A percentile compares a stretch with the other conserved stretches of the same genome.
Conservation (phyloP, 2,888 invertebrate species). For the Rhopalosiphum nymphaeae region DNA sequence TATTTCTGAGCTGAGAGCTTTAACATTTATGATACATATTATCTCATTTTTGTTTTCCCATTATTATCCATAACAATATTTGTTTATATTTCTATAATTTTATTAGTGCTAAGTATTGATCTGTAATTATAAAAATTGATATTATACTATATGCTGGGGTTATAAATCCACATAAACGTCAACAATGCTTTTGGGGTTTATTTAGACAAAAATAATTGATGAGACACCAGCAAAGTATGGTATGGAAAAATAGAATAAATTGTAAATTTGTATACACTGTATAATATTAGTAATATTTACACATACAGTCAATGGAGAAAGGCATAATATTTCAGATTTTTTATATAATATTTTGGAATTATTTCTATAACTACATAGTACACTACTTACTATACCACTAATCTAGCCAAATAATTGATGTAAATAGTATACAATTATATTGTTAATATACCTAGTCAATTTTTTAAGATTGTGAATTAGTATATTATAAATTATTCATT, state of each 20-base stretch:
- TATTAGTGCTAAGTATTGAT: background rate
- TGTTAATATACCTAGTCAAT: background rate
- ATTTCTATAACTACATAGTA: background rate
- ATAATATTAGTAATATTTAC: background rate
- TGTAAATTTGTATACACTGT: background rate
- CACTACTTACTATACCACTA: background rate
- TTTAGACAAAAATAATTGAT: background rate
- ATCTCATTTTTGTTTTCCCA: background rate
- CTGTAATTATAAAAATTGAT: background rate
- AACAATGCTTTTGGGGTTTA: background rate
- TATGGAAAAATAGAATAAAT: background rate
- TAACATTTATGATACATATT: background rate
- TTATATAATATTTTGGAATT: background rate
- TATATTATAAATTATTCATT: constrained; percentile 67
- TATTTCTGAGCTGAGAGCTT: too few species aligned
- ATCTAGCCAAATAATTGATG: background rate
- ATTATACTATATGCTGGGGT: background rate
- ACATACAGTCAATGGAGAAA: background rate
- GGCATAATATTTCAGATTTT: background rate
- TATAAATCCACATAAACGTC: background rate
- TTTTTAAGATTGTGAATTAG: constrained; percentile 15
- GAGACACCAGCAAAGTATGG: background rate
- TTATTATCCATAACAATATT: background rate
- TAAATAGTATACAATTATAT: background rate
- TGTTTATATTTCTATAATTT: background rate